Percentiles rank a stretch among this genome's conserved stretches.
These are phyloP conservation scores for Pterocles orientalis DNA, from an alignment of 2,113 vertebrate species.

Conservation along the genomic window DNA sequence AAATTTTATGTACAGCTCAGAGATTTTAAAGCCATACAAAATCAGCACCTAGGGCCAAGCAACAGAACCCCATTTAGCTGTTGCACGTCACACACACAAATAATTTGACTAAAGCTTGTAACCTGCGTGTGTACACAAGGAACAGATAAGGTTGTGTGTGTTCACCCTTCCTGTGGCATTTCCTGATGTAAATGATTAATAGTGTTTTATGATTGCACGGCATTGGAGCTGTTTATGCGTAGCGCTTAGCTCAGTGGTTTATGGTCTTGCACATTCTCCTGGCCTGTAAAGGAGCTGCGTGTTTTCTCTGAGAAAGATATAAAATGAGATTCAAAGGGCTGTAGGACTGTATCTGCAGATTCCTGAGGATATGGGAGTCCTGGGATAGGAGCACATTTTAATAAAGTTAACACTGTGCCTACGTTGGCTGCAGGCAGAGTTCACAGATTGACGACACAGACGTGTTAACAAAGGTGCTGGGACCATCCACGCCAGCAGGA, in stretches of 20 bases:
- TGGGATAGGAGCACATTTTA: neutral
- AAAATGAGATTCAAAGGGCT: neutral
- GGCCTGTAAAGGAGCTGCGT: neutral
- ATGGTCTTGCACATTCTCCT: neutral
- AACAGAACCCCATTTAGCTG: neutral
- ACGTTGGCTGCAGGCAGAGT: neutral
- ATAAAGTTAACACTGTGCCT: fast-evolving
- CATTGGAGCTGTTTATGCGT: neutral
- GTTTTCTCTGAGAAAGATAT: neutral
- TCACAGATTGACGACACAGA: neutral
- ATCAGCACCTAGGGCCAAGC: neutral
- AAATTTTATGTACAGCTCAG: neutral
- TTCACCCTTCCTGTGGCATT: neutral
- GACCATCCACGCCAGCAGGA: neutral
- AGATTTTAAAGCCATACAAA: neutral
- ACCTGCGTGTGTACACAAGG: neutral
- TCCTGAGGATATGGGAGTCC: neutral
- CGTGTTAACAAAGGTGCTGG: neutral
- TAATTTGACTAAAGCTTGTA: neutral
- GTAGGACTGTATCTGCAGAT: neutral
- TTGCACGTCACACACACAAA: neutral
- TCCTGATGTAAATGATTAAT: neutral
- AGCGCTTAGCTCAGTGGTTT: neutral
- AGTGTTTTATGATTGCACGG: neutral
- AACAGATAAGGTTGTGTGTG: neutral